These are phyloP conservation scores for Pandemis corylana DNA, from an alignment of 2,888 invertebrate genomes.

Conservation along the genomic window DNA sequence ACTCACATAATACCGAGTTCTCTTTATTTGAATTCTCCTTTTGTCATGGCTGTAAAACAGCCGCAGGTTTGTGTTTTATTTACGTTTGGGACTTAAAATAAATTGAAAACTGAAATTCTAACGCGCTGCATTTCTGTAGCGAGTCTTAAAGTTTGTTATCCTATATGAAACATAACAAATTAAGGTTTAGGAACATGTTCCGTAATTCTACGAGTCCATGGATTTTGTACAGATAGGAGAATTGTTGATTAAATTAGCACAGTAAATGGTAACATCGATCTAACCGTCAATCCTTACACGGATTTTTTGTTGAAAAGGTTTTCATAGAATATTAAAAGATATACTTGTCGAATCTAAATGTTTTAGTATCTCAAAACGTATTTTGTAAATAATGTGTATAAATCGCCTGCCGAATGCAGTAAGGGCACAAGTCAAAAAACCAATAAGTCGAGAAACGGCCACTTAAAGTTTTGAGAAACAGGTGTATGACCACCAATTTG, in stretches of 20 bases:
- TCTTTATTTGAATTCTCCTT: conserved; percentile 33
- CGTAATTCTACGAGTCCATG: not conserved
- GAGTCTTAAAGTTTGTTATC: conserved; percentile 3
- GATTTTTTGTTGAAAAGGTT: too few relatives aligned
- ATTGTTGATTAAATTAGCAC: not conserved
- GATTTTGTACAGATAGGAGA: not conserved
- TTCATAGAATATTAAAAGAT: too few relatives aligned
- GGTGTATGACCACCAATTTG: too few relatives aligned
- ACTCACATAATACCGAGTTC: conserved; percentile 34
- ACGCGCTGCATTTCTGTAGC: not conserved
- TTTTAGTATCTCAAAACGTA: too few relatives aligned
- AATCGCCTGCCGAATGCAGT: too few relatives aligned
- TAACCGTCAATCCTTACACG: too few relatives aligned
- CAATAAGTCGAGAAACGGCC: too few relatives aligned
- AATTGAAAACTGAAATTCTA: conserved; percentile 11
- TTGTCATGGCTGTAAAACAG: conserved; percentile 32
- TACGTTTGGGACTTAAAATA: conserved; percentile 13
- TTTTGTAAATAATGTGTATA: not conserved
- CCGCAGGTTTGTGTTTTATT: conserved; percentile 27
- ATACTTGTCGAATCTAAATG: too few relatives aligned
- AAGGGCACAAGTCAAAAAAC: too few relatives aligned
- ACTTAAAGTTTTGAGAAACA: too few relatives aligned
- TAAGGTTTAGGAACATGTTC: not conserved
- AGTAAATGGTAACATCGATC: not conserved
- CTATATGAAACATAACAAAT: not conserved